Conservation (phyloP, 2,797 vertebrate species). For the Paramormyrops hopkinsi region DNA sequence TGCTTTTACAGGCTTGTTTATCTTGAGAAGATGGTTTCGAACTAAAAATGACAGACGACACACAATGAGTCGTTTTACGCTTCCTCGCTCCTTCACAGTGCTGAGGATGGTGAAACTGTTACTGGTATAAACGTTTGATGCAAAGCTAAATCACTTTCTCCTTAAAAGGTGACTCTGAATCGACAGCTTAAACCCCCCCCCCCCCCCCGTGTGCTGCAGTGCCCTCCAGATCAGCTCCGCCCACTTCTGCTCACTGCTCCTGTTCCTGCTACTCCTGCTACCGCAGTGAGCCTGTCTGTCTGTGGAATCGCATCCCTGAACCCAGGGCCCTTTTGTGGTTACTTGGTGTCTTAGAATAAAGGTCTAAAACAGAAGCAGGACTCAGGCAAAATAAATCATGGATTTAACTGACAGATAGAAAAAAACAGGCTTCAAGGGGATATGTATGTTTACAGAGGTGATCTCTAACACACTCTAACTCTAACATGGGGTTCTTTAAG, state of each 20-base stretch:
- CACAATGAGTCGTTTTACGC: neutral
- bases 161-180: neutral
- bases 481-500: neutral
- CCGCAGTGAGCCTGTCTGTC: neutral
- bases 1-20: neutral
- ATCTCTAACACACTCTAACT: neutral
- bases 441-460: neutral
- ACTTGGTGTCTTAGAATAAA: neutral
- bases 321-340: neutral
- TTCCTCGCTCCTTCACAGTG: neutral
- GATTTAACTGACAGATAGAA: neutral
- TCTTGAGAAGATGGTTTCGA: neutral
- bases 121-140: neutral
- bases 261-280: neutral
- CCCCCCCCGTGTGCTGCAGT: neutral
- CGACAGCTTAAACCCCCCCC: neutral
- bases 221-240: neutral
- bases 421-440: neutral
- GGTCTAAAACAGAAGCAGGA: neutral
- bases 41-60: neutral
- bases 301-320: neutral
- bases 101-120: neutral
- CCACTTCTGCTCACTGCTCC: neutral
- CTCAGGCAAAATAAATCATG: neutral
- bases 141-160: neutral